Base-by-base conservation (phyloP, 1,140 invertebrate genomes). In the Pachypeltis micranthus region DNA sequence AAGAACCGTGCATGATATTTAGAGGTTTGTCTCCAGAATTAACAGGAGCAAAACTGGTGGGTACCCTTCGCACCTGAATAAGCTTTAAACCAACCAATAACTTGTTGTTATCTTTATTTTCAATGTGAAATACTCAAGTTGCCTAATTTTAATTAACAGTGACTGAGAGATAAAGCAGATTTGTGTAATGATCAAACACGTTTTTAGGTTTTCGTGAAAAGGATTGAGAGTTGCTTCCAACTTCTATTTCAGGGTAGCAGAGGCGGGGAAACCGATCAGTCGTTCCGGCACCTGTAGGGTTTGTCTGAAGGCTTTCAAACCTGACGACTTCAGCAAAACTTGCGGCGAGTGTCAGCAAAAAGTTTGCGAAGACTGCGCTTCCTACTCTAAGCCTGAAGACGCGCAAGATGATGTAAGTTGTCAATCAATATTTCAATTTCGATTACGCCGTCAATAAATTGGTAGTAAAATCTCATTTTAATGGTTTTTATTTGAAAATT, bases 341-440 rank as follows among this genome's bases (percentile, higher is more conserved):
- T 93, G 91, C 76, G 85, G 83, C 70, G 89, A 91, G 74, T 93
- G 91, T 75, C 84, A 88, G 70, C 87, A 91, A 70, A 84, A 88
- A 67, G 89, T 93, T 39, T 93, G 91, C 73, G 91, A 93, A 73
- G 91, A 93, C 75, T 93, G 91, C 71, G 88, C 88, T 55, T 91
- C 88, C 34, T 93, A 93, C 74, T 91, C 88, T 65, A 89, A 87
- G 71, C 81, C 84, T 54, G 83, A 86, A 47, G 87, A 89, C 69
- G 83, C 86, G 64, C 84, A 89, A 70, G 88, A 90, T 71, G 80
- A 83, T 75, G 87, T 89, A 77, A 83, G 34, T 60, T 12, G 21
- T 25, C n/a, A n/a, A n/a, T n/a, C n/a, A n/a, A n/a, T n/a, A n/a
- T n/a, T n/a, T n/a, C n/a, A n/a, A n/a, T n/a, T n/a, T n/a, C n/a